Evolutionary conservation across 2,888 invertebrate genomes (phyloP).

Genomic region (Synanthedon tipuliformis): DNA sequence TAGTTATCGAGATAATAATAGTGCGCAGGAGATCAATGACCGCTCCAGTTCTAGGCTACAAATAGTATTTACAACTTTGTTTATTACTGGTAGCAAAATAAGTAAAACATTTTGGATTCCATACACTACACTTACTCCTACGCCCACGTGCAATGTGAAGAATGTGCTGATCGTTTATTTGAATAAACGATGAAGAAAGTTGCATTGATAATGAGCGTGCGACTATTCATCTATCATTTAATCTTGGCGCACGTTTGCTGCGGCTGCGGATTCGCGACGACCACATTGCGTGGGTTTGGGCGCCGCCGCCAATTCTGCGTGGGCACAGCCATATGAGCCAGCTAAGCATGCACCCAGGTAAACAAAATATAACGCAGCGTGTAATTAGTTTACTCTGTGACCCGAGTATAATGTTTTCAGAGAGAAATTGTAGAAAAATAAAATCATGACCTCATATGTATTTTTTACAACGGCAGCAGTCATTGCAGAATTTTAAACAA

Average conservation of each 20-base stretch:
- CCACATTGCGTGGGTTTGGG: constrained; percentile 14
- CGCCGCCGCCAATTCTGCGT: constrained; percentile 10
- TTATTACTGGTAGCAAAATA: not conserved
- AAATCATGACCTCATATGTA: not conserved
- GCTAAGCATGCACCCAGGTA: constrained; percentile 8
- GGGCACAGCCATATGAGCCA: constrained; percentile 11
- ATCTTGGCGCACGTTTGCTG: constrained; percentile 5
- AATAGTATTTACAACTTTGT: not conserved
- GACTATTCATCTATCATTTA: constrained; percentile 17
- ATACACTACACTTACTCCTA: not conserved
- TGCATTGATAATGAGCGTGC: constrained; percentile 14
- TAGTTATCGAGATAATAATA: constrained; percentile 53
- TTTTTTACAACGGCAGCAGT: not conserved
- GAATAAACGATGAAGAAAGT: constrained; percentile 6
- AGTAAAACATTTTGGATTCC: not conserved
- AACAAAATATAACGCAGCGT: not conserved
- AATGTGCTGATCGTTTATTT: not conserved
- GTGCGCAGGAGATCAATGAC: constrained; percentile 42
- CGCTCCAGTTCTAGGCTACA: constrained; percentile 54
- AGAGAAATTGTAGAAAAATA: not conserved
- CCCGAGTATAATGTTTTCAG: not conserved
- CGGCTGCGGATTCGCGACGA: constrained; percentile 9
- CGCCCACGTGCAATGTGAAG: not conserved
- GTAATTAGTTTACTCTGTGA: not conserved
- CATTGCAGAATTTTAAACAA: not conserved